Conservation (phyloP, 2,113 vertebrate genomes). For the Amia ocellicauda region DNA sequence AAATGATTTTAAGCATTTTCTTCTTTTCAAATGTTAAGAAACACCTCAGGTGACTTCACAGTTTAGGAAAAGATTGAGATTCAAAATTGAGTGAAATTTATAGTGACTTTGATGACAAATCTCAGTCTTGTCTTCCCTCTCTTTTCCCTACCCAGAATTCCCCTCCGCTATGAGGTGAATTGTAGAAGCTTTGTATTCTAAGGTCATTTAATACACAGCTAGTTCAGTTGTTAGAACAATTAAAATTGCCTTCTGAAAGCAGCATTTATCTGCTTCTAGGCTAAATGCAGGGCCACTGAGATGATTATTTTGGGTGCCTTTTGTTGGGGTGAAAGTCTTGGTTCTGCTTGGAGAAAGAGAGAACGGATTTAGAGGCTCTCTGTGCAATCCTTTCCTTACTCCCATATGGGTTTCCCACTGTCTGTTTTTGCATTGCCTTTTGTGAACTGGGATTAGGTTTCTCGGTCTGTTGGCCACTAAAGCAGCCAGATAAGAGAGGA, state of each 20-base stretch:
- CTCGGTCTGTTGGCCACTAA: slow-evolving; percentile 10
- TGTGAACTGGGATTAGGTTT: slow-evolving; percentile 12
- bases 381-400: slow-evolving; percentile 4
- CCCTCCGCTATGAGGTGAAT: too few relatives aligned
- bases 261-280: background rate
- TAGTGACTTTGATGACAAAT: too few relatives aligned
- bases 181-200: background rate
- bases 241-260: slow-evolving; percentile 11
- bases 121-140: too few relatives aligned
- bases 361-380: background rate
- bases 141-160: too few relatives aligned
- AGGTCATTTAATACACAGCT: slow-evolving; percentile 9
- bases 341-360: slow-evolving; percentile 4
- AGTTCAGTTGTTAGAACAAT: background rate
- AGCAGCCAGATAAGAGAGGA: slow-evolving; percentile 21
- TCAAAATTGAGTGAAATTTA: too few relatives aligned
- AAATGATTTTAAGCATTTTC: too few relatives aligned
- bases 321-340: slow-evolving; percentile 16
- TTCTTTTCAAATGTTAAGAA: too few relatives aligned
- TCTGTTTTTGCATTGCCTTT: background rate
- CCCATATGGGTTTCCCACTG: slow-evolving; percentile 24
- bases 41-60: too few relatives aligned
- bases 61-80: too few relatives aligned
- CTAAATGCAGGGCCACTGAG: slow-evolving; percentile 1
- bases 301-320: background rate